Percentiles rank a stretch among this genome's conserved stretches.
Evolutionary conservation across 2,113 vertebrate species (phyloP).

Genomic region (Emberiza fucata): DNA sequence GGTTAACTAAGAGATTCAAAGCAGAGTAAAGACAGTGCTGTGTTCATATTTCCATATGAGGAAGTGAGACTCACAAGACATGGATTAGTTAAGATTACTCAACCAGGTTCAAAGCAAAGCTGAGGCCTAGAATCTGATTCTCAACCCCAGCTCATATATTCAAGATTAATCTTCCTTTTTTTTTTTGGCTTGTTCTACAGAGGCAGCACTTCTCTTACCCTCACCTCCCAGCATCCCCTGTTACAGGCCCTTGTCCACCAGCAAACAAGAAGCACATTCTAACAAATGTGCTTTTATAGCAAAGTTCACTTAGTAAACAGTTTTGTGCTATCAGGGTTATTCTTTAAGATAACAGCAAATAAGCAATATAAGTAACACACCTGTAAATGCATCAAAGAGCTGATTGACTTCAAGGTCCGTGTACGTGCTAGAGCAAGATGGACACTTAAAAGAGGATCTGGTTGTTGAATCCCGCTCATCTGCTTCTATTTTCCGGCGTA

Average conservation of each 20-base stretch:
- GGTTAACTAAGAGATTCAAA: background rate
- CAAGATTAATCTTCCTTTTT: background rate
- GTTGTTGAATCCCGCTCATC: conserved; percentile 59
- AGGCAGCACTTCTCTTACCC: background rate
- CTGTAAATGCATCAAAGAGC: conserved; percentile 66
- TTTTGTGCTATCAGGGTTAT: background rate
- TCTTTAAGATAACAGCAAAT: background rate
- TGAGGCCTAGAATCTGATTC: background rate
- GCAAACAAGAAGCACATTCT: background rate
- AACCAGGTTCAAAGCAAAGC: background rate
- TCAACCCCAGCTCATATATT: background rate
- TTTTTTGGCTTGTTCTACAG: background rate
- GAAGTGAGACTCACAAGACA: background rate
- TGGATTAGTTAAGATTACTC: background rate
- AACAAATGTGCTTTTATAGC: background rate
- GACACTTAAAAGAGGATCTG: conserved; percentile 68
- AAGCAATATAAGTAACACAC: background rate
- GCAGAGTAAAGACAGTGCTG: background rate
- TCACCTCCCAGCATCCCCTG: background rate
- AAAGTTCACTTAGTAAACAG: rapidly evolving
- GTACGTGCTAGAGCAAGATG: conserved; percentile 57
- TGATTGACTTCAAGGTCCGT: conserved; percentile 67
- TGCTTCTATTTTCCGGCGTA: conserved; percentile 62
- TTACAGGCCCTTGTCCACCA: background rate
- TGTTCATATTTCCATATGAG: background rate